Conservation (phyloP, 2,888 invertebrate species). For the Liodrosophila aerea region DNA sequence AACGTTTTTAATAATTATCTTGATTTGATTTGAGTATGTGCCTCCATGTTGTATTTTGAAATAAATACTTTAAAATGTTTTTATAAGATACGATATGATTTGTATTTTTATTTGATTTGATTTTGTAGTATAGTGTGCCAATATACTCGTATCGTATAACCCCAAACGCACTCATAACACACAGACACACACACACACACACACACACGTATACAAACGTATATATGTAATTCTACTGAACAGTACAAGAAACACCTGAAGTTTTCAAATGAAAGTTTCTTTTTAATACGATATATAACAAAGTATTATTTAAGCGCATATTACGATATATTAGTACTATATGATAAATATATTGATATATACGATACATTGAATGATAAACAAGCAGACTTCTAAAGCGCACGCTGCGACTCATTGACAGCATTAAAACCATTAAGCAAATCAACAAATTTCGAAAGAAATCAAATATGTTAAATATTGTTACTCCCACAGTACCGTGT, state of each 20-base stretch:
- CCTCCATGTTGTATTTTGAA: constrained; percentile 60
- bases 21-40: constrained; percentile 25
- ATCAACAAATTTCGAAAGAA: constrained; percentile 9
- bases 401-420: constrained; percentile 11
- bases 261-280: constrained; percentile 82
- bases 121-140: constrained; percentile 24
- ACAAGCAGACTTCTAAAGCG: constrained; percentile 45
- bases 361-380: constrained; percentile 16
- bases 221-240: constrained; percentile 72
- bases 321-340: constrained; percentile 49
- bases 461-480: constrained; percentile 57
- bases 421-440: constrained; percentile 25
- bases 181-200: constrained; percentile 11
- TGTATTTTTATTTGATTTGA: constrained; percentile 22
- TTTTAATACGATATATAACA: constrained; percentile 58
- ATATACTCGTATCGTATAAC: constrained; percentile 18
- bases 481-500: constrained; percentile 43
- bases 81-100: constrained; percentile 33
- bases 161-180: constrained; percentile 20
- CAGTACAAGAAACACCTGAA: constrained; percentile 82
- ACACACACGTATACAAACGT: constrained; percentile 16
- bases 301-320: constrained; percentile 63
- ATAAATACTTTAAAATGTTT: constrained; percentile 56
- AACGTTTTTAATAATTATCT: constrained; percentile 34
- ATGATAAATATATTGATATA: constrained; percentile 37